Conservation (phyloP, 1,140 invertebrate genomes). For the Calephelis nemesis region DNA sequence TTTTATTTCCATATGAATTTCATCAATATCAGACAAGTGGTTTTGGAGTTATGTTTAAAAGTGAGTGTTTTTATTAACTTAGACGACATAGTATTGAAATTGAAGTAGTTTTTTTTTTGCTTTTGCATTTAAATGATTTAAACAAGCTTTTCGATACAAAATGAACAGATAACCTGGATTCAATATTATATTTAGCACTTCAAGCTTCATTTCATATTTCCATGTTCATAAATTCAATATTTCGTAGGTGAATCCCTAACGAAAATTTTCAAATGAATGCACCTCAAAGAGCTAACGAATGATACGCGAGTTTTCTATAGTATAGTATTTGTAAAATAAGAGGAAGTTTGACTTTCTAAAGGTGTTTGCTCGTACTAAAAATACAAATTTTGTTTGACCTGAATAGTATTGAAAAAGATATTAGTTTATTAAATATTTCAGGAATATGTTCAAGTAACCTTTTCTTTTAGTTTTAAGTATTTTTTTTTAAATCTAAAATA, state of each 20-base stretch:
- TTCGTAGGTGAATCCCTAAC: constrained; percentile 21
- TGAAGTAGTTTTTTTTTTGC: not conserved
- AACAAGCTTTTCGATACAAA: not conserved
- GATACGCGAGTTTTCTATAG: constrained; percentile 24
- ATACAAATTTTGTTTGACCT: too few relatives aligned
- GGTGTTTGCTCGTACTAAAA: not conserved
- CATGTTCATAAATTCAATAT: constrained; percentile 11
- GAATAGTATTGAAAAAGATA: too few relatives aligned
- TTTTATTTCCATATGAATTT: too few relatives aligned
- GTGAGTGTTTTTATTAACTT: too few relatives aligned
- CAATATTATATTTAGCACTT: constrained; percentile 17
- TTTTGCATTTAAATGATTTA: not conserved
- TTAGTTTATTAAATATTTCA: too few relatives aligned
- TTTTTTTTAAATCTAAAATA: too few relatives aligned
- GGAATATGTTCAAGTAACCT: too few relatives aligned
- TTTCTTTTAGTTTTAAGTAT: too few relatives aligned
- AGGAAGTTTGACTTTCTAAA: constrained; percentile 12
- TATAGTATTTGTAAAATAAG: constrained; percentile 10
- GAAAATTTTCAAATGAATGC: constrained; percentile 32
- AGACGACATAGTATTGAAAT: too few relatives aligned
- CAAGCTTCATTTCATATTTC: constrained; percentile 21
- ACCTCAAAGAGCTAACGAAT: constrained; percentile 29
- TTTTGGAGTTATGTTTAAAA: too few relatives aligned
- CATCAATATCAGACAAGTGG: too few relatives aligned
- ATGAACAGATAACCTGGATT: not conserved